phyloP scores from a whole-genome alignment of 1,140 invertebrate species.

The Uloborus diversus region DNA sequence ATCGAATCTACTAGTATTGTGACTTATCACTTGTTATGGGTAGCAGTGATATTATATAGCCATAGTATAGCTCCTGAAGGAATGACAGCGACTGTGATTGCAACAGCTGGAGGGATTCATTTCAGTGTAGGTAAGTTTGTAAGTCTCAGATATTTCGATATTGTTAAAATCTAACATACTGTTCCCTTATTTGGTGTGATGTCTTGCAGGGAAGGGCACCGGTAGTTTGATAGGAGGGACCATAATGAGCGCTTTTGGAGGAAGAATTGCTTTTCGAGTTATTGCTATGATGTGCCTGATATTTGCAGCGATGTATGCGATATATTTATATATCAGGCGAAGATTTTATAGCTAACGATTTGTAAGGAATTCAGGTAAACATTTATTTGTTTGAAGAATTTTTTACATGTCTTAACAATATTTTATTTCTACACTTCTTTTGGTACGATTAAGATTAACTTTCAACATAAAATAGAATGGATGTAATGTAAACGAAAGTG shows the following conservation, averaged over 20 bases:
- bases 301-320: neutral
- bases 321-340: neutral
- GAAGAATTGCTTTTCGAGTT: conserved; percentile 3
- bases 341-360: too few species aligned
- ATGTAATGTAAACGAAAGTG: too few species aligned
- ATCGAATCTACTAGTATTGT: neutral
- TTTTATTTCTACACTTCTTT: too few species aligned
- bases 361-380: too few species aligned
- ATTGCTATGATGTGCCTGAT: neutral
- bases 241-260: conserved; percentile 21
- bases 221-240: neutral
- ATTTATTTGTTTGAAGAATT: too few species aligned
- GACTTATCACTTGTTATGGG: conserved; percentile 33
- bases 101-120: conserved; percentile 25
- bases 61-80: conserved; percentile 27
- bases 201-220: conserved; percentile 3
- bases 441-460: too few species aligned
- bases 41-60: conserved; percentile 4
- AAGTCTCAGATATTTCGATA: neutral
- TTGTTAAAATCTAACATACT: too few species aligned
- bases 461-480: too few species aligned
- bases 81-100: conserved; percentile 8
- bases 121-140: conserved; percentile 11
- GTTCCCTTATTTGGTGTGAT: neutral
- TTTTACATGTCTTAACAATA: too few species aligned